Evolutionary conservation across 2,113 vertebrate genomes (phyloP).

Genomic region (Heterocephalus glaber): DNA sequence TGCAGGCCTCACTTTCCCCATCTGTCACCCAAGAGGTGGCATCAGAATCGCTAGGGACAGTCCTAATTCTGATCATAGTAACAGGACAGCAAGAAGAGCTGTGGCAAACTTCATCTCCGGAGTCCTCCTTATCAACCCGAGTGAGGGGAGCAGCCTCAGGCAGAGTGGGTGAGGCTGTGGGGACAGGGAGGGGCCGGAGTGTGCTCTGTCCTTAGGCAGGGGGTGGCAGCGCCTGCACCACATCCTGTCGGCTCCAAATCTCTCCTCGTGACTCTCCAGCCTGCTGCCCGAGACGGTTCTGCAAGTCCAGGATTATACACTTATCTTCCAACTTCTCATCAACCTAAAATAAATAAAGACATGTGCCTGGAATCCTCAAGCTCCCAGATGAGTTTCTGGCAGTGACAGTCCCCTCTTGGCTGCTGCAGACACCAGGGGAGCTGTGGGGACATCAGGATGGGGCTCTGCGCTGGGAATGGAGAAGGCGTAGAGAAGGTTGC

Average conservation of each 20-base stretch:
- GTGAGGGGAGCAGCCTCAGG: neutral
- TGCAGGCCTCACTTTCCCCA: neutral
- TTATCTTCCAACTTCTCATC: conserved; percentile 24
- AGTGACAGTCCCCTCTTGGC: fast-evolving
- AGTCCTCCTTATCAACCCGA: neutral
- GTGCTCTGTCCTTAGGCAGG: fast-evolving
- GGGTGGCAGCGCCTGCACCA: neutral
- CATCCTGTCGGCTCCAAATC: neutral
- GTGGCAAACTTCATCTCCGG: fast-evolving
- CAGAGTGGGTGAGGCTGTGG: neutral
- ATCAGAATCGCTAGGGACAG: neutral
- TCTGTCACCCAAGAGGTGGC: neutral
- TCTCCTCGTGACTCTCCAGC: neutral
- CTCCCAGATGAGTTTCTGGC: neutral
- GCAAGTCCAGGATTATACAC: neutral
- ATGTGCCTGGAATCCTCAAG: conserved; percentile 29
- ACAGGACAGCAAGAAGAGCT: fast-evolving
- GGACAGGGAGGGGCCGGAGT: fast-evolving
- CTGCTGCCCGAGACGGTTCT: neutral
- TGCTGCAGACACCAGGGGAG: neutral
- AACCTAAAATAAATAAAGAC: conserved; percentile 53
- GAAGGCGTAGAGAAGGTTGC: fast-evolving
- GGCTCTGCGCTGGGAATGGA: neutral
- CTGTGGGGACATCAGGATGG: fast-evolving
- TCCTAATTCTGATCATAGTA: too few relatives aligned